Evolutionary conservation across 2,797 vertebrate species (phyloP).

Genomic region (Gadopsis bispinosus): DNA sequence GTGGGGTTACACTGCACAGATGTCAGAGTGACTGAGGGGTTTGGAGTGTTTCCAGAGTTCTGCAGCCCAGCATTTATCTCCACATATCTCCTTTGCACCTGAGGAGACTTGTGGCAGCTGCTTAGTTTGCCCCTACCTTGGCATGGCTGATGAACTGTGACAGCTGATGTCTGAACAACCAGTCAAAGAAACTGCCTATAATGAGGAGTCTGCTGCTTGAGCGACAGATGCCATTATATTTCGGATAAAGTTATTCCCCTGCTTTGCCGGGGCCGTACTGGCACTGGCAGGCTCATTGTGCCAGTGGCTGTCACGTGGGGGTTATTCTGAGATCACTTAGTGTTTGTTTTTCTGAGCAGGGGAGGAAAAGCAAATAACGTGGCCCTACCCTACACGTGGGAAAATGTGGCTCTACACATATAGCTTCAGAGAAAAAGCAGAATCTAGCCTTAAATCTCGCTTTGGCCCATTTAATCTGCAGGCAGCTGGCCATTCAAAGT

Average conservation of each 20-base stretch:
- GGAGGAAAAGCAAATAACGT: constrained; percentile 15
- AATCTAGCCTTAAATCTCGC: constrained; percentile 17
- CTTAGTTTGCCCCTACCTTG: constrained; percentile 78
- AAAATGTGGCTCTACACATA: constrained; percentile 38
- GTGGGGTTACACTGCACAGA: constrained; percentile 18
- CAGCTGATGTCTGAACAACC: constrained; percentile 83
- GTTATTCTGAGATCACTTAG: constrained; percentile 65
- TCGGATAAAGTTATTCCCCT: constrained; percentile 81
- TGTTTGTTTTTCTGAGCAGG: constrained; percentile 52
- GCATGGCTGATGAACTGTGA: constrained; percentile 82
- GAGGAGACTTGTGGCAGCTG: constrained; percentile 78
- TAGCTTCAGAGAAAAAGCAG: constrained; percentile 41
- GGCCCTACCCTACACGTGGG: constrained; percentile 2
- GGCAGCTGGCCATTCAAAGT: constrained; percentile 13
- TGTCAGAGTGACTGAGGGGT: constrained; percentile 34
- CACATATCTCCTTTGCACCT: constrained; percentile 63
- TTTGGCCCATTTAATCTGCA: constrained; percentile 5
- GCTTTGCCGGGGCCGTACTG: constrained; percentile 34
- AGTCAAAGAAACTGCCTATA: constrained; percentile 83
- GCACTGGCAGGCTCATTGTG: constrained; percentile 60
- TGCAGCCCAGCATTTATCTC: constrained; percentile 68
- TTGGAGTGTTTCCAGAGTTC: constrained; percentile 48
- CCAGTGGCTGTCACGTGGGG: constrained; percentile 58
- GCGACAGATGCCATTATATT: constrained; percentile 84
- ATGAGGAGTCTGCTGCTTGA: constrained; percentile 83